Conservation (phyloP, 1,140 invertebrate species). For the Rhysida immarginata region DNA sequence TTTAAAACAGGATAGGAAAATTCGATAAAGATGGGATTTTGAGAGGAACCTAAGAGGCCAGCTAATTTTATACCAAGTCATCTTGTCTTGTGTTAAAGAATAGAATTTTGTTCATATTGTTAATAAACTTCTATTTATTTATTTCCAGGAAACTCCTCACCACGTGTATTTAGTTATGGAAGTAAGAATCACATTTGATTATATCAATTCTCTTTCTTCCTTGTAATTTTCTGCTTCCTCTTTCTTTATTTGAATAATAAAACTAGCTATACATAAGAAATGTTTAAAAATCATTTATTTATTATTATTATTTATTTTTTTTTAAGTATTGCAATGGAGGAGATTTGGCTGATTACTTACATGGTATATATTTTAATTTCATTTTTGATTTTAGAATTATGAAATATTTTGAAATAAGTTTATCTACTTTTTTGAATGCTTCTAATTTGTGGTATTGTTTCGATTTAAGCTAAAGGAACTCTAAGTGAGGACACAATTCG, state of each 20-base stretch:
- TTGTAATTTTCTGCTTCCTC: neutral
- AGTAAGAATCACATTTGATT: conserved; percentile 35
- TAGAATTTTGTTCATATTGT: no score
- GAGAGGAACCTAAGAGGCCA: no score
- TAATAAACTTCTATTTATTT: no score
- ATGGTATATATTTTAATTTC: conserved; percentile 36
- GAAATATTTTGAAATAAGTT: neutral
- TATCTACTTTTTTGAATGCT: neutral
- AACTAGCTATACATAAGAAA: no score
- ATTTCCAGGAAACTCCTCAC: conserved; percentile 58
- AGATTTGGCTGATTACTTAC: conserved; percentile 92
- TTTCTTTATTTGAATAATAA: conserved; percentile 11
- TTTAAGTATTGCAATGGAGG: conserved; percentile 94
- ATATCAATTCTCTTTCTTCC: neutral
- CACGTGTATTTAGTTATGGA: conserved; percentile 97
- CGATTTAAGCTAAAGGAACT: conserved; percentile 59
- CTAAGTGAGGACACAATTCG: conserved; percentile 94
- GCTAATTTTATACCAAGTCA: no score
- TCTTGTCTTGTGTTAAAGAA: no score
- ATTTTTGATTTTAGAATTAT: neutral
- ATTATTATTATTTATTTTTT: conserved; percentile 17
- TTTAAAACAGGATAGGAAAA: no score
- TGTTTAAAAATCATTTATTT: no score
- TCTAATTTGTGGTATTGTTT: conserved; percentile 11
- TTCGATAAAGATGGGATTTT: no score